Base-by-base conservation (phyloP, 2,113 vertebrate species). In the Syrrhaptes paradoxus region DNA sequence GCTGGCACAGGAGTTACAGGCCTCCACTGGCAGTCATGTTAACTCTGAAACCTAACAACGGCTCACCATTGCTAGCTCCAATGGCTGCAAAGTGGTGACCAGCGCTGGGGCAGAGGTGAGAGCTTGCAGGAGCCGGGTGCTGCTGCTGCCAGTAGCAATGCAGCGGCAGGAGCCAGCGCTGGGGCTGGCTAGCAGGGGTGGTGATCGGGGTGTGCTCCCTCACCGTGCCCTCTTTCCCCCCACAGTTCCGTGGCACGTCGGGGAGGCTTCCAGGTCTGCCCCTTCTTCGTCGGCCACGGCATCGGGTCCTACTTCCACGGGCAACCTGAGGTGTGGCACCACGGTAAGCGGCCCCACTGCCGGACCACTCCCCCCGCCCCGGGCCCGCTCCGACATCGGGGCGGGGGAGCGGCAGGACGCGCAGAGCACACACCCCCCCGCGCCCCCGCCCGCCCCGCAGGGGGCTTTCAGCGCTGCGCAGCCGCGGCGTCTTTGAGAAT, bases 251-350 rank as follows among this genome's bases (percentile, higher is more conserved):
- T 99, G 93, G 98, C 98, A 2, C 48, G 61, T n/a, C 94, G 81
- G 55, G 98, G 94, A 19, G 98, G 98, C 55, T 98, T 99, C 76
- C 97, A 97, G 88, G 99, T 99, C 73, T 99, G 99, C 95, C 99
- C 99, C 3, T 98, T 98, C 96, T 99, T 99, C 76, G 97, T 99
- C 67, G 99, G 99, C 78, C 99, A 99, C 94, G 99, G 99, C 83
- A 99, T 99, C 76, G 99, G 99, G 90, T 99, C 99, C 17, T 98
- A 98, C 97, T 99, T 99, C 93, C 99, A 99, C 36, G 98, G 99
- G 81, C 98, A 99, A 77, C 99, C 99, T 83, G 99, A 99, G 97
- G 99, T 99, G 93, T 99, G 99, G 99, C 99, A 99, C 96, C 99
- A 99, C 38, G 98, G 99, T 99, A 97, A 98, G 97, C 45, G 21